Percentiles rank a stretch among this genome's conserved stretches.
phyloP scores from a whole-genome alignment of 2,113 vertebrate genomes.

The Colossoma macropomum region DNA sequence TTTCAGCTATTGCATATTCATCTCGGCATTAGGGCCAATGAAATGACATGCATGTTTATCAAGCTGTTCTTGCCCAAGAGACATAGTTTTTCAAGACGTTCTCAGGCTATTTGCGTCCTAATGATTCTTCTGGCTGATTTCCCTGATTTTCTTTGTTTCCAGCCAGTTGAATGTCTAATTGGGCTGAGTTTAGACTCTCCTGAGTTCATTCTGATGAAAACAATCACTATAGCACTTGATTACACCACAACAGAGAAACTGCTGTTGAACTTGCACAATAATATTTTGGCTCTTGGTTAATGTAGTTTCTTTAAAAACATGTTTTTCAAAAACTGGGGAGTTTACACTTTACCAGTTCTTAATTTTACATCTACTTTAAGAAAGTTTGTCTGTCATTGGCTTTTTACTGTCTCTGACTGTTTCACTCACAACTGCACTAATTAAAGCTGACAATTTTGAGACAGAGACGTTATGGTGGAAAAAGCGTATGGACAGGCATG shows the following conservation, averaged over 20 bases:
- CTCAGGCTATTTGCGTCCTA: constrained; percentile 12
- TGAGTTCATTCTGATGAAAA: background rate
- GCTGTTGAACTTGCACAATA: background rate
- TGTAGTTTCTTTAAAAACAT: background rate
- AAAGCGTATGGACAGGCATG: background rate
- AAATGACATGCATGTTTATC: background rate
- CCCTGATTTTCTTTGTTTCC: constrained; percentile 22
- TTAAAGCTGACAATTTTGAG: background rate
- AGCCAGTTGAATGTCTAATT: constrained; percentile 12
- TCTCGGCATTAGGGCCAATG: background rate
- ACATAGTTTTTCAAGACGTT: background rate
- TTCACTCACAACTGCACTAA: background rate
- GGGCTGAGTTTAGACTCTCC: background rate
- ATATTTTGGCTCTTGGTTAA: background rate
- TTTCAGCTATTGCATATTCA: background rate
- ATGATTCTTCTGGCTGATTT: constrained; percentile 8
- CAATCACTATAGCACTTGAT: background rate
- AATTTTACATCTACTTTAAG: background rate
- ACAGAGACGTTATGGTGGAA: background rate
- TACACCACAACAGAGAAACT: constrained; percentile 19
- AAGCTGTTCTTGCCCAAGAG: constrained; percentile 5
- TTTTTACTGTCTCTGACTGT: background rate
- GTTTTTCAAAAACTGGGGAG: background rate
- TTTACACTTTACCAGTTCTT: background rate
- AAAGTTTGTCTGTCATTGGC: background rate